phyloP scores from a whole-genome alignment of 2,888 invertebrate genomes.

The Spilarctia lutea region DNA sequence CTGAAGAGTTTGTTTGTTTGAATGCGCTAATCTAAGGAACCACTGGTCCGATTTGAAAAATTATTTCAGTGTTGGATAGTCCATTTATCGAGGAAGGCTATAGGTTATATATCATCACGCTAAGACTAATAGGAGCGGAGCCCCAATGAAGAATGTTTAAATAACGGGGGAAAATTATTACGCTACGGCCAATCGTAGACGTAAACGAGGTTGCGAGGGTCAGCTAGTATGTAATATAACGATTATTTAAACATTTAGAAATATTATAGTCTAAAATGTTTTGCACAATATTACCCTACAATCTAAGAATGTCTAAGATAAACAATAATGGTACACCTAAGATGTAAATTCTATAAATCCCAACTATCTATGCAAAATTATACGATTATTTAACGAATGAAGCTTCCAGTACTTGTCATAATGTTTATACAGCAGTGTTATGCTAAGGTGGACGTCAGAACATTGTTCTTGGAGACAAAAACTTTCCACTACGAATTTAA shows the following conservation, averaged over 20 bases:
- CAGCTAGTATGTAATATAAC: no score
- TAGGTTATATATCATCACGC: no score
- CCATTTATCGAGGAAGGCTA: no score
- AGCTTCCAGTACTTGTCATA: slow-evolving; percentile 37
- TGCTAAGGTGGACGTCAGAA: slow-evolving; percentile 32
- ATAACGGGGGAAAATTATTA: no score
- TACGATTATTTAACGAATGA: slow-evolving; percentile 44
- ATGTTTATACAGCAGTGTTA: slow-evolving; percentile 43
- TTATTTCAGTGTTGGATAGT: no score
- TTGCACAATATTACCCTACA: background rate
- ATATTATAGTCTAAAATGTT: background rate
- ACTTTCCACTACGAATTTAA: slow-evolving; percentile 74
- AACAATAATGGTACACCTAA: slow-evolving; percentile 13
- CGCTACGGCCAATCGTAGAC: no score
- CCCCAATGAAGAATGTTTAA: no score
- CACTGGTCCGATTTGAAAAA: no score
- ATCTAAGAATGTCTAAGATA: background rate
- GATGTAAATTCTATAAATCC: slow-evolving; percentile 23
- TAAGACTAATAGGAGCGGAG: no score
- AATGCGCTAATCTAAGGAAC: no score
- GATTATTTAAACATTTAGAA: background rate
- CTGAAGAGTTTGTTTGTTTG: no score
- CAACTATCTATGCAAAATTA: slow-evolving; percentile 48
- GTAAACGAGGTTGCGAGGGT: no score
- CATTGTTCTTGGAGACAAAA: slow-evolving; percentile 47